A percentile compares a stretch with the other conserved stretches of the same genome.
Evolutionary conservation across 2,888 invertebrate species (phyloP).

Genomic region (Diarsia rubi): DNA sequence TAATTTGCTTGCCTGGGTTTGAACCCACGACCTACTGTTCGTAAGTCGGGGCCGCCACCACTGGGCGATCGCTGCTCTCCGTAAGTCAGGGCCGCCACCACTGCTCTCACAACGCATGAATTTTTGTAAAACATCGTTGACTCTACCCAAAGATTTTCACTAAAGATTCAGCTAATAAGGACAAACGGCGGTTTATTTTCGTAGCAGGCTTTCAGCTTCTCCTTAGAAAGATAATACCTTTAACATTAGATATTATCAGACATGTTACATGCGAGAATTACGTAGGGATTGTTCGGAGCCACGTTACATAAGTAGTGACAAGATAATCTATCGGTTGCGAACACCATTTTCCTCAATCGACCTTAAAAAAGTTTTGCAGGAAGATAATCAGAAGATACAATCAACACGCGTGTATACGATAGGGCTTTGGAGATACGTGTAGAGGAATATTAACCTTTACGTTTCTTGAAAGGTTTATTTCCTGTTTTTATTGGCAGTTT

Average conservation of each 20-base stretch:
- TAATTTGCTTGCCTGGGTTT: no score
- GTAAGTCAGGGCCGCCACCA: no score
- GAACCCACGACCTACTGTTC: no score
- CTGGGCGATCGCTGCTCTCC: no score
- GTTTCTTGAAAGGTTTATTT: slow-evolving; percentile 1
- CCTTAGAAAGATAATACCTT: slow-evolving; percentile 43
- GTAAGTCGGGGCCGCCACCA: no score
- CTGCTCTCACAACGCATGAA: no score
- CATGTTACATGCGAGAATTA: slow-evolving; percentile 55
- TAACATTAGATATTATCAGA: slow-evolving; percentile 56
- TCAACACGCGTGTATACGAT: slow-evolving; percentile 20
- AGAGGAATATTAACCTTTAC: slow-evolving; percentile 6
- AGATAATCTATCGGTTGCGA: slow-evolving; percentile 59
- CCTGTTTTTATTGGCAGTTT: neutral
- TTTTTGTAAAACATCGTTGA: slow-evolving; percentile 9
- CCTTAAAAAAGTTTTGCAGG: slow-evolving; percentile 44
- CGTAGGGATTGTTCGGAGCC: slow-evolving; percentile 38
- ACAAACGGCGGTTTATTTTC: slow-evolving; percentile 44
- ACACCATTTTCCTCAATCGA: slow-evolving; percentile 60
- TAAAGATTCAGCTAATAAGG: slow-evolving; percentile 42
- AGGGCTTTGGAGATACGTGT: slow-evolving; percentile 23
- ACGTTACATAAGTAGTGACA: slow-evolving; percentile 58
- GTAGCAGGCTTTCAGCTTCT: slow-evolving; percentile 39
- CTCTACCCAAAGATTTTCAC: slow-evolving; percentile 29
- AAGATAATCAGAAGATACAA: slow-evolving; percentile 48